Evolutionary conservation across 2,797 vertebrate genomes (phyloP).

Genomic region (Lophotriccus pileatus): DNA sequence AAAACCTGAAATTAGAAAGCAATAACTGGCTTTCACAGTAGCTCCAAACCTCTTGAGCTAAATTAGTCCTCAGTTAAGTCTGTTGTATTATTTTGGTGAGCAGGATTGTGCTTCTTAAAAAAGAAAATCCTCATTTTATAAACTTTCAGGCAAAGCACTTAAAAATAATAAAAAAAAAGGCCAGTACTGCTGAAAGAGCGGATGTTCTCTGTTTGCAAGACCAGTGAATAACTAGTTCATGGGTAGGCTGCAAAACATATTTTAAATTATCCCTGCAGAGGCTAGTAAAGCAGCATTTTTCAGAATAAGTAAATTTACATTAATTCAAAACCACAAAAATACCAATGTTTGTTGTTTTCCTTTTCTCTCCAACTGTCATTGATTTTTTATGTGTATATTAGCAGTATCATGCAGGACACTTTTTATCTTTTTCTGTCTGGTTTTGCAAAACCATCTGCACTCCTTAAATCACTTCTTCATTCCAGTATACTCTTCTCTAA

Average conservation of each 20-base stretch:
- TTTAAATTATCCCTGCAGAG: background rate
- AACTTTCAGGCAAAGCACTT: background rate
- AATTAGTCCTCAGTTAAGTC: background rate
- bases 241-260: background rate
- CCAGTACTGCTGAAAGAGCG: background rate
- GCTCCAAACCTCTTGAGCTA: background rate
- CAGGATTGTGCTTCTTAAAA: background rate
- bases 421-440: background rate
- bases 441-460: constrained; percentile 7
- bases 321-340: background rate
- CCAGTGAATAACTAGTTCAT: background rate
- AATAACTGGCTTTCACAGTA: background rate
- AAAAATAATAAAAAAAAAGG: background rate
- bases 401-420: background rate
- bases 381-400: background rate
- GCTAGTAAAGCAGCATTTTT: background rate
- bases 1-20: background rate
- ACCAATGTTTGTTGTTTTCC: background rate
- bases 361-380: background rate
- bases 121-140: background rate
- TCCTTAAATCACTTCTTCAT: constrained; percentile 1
- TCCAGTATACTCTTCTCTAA: constrained; percentile 42
- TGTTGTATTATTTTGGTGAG: background rate
- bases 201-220: background rate
- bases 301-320: background rate